Evolutionary conservation across 2,888 invertebrate species (phyloP), one percentile per base, ranked within the genome.

Genomic region (Gymnocheta viridis): DNA sequence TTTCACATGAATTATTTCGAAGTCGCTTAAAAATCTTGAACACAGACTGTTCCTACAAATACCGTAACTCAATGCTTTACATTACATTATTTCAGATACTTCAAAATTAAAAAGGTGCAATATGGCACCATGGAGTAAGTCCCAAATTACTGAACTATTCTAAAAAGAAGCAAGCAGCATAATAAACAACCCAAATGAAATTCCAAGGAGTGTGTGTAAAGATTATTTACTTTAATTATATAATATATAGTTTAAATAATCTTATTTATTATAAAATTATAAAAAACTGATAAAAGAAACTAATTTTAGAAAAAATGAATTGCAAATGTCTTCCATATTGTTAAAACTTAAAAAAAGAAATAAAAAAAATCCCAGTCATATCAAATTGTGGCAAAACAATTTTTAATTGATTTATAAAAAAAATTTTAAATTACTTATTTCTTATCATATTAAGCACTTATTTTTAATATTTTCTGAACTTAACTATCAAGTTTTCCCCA

Each of bases 21-120:
- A n/a, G n/a, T n/a, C n/a, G n/a, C n/a, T n/a, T n/a, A n/a, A n/a
- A n/a, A n/a, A n/a, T n/a, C n/a, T n/a, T n/a, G n/a, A n/a, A n/a
- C n/a, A 24, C 12, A 51, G 5, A 51, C 2, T 5, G 4, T 24
- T 51, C 24, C 9, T 14, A n/a, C 35, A 9, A 27, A 49, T 14
- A 12, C 29, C 35, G 47, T 78, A 9, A 32, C 32, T 9, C 6
- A 1, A 2, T 32, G 32, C 32, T 41, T 41, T n/a, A 22, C n/a
- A n/a, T 32, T 32, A 5, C 51, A 60, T 44, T 29, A 22, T 86
- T 96, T 94, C 93, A 95, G 97, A 88, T 96, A 97, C 90, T 94
- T 97, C 90, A 96, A 97, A 91, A 94, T 97, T 62, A 97, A 97
- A 93, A 97, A 97, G 91, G 96, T 97, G 2, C 96, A 97, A 89